phyloP scores from a whole-genome alignment of 2,113 vertebrate species.

The Tinamus guttatus region DNA sequence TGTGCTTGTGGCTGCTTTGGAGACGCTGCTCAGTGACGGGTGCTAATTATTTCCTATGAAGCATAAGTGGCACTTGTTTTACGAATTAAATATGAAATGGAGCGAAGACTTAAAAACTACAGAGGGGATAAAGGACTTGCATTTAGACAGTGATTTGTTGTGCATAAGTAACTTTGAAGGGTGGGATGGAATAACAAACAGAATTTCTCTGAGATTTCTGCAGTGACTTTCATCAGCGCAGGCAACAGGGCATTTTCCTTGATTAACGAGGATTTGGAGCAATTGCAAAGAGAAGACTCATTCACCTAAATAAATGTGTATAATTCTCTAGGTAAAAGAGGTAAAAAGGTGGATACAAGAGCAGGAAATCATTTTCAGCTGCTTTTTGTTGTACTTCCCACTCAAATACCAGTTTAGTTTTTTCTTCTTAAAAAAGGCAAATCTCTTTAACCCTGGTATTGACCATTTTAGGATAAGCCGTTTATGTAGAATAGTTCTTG shows the following conservation, averaged over 20 bases:
- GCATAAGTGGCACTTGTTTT: neutral
- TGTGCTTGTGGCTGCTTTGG: neutral
- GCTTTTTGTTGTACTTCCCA: neutral
- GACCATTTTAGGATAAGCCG: neutral
- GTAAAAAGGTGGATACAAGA: neutral
- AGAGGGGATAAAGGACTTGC: neutral
- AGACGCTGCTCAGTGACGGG: rapidly evolving
- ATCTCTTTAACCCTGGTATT: neutral
- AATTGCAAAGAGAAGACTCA: neutral
- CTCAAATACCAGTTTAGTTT: neutral
- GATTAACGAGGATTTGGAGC: neutral
- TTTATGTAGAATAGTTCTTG: neutral
- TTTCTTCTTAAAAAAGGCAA: neutral
- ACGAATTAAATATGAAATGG: neutral
- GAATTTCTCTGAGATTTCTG: neutral
- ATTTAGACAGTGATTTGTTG: neutral
- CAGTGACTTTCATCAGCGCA: neutral
- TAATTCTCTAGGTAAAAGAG: rapidly evolving
- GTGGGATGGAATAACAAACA: neutral
- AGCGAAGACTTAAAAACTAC: neutral
- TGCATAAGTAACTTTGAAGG: neutral
- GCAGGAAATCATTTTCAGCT: neutral
- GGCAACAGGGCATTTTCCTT: neutral
- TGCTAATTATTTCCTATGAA: neutral
- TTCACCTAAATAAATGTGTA: rapidly evolving